These are phyloP conservation scores for Eugnorisma glareosa DNA, from an alignment of 2,888 invertebrate species.

Conservation along the genomic window DNA sequence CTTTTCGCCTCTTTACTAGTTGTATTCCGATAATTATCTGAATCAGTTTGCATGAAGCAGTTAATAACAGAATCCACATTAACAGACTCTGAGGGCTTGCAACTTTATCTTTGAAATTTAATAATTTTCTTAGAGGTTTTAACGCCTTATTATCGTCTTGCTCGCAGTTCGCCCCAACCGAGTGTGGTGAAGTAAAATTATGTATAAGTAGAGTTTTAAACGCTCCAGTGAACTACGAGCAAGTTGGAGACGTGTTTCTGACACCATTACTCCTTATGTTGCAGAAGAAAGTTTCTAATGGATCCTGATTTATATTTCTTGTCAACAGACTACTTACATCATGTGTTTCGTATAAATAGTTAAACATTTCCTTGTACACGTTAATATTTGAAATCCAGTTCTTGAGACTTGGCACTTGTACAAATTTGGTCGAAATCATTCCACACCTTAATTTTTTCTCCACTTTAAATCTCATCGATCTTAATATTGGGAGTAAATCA, in stretches of 20 bases:
- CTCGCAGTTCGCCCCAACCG: slow-evolving; percentile 5
- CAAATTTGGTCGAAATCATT: neutral
- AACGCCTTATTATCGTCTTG: neutral
- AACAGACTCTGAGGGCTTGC: neutral
- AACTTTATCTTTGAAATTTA: neutral
- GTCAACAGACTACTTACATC: slow-evolving; percentile 24
- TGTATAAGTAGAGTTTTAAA: slow-evolving; percentile 4
- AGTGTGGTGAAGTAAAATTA: slow-evolving; percentile 1
- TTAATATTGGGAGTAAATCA: neutral
- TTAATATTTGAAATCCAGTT: slow-evolving; percentile 29
- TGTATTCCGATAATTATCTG: neutral
- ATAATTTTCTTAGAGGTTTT: neutral
- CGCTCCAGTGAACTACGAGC: neutral
- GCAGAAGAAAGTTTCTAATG: slow-evolving; percentile 15
- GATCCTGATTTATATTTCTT: slow-evolving; percentile 36
- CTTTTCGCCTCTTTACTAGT: neutral
- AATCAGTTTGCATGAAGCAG: slow-evolving; percentile 1
- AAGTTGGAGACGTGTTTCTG: slow-evolving; percentile 7
- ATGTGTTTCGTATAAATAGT: slow-evolving; percentile 3
- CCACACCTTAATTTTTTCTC: neutral
- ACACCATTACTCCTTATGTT: slow-evolving; percentile 8
- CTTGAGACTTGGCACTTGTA: slow-evolving; percentile 13
- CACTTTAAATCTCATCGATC: neutral
- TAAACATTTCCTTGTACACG: neutral
- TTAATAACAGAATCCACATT: slow-evolving; percentile 2